Evolutionary conservation across 2,888 invertebrate species (phyloP).

Genomic region (Orchesella flavescens): DNA sequence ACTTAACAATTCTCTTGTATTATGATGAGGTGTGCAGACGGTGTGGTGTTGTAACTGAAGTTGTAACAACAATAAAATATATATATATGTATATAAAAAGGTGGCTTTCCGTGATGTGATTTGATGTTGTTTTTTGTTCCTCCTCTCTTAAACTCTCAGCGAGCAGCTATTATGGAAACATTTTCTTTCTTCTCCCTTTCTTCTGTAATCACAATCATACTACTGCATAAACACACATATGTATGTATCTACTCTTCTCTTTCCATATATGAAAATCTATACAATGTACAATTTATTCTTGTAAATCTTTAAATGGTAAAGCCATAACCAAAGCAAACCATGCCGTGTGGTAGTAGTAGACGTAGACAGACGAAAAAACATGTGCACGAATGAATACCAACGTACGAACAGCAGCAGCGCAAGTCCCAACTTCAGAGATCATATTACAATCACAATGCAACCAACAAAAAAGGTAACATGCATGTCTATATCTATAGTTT

Average conservation of each 20-base stretch:
- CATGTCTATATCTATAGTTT: too few relatives aligned
- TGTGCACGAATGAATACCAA: neutral
- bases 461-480: neutral
- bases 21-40: slow-evolving; percentile 46
- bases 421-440: slow-evolving; percentile 10
- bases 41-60: slow-evolving; percentile 34
- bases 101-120: slow-evolving; percentile 49
- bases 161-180: slow-evolving; percentile 13
- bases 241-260: neutral
- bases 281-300: too few relatives aligned
- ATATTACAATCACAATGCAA: slow-evolving; percentile 21
- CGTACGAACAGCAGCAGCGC: neutral
- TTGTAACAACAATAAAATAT: slow-evolving; percentile 53
- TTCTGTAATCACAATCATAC: neutral
- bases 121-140: slow-evolving; percentile 39
- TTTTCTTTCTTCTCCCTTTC: neutral
- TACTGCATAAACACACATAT: too few relatives aligned
- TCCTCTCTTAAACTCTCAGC: slow-evolving; percentile 2
- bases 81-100: slow-evolving; percentile 35
- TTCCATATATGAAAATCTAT: neutral
- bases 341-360: neutral
- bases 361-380: neutral
- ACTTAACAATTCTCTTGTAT: slow-evolving; percentile 57
- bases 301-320: too few relatives aligned
- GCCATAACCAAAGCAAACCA: neutral